Evolutionary conservation across 2,113 vertebrate genomes (phyloP).

Genomic region (Myotis lucifugus): DNA sequence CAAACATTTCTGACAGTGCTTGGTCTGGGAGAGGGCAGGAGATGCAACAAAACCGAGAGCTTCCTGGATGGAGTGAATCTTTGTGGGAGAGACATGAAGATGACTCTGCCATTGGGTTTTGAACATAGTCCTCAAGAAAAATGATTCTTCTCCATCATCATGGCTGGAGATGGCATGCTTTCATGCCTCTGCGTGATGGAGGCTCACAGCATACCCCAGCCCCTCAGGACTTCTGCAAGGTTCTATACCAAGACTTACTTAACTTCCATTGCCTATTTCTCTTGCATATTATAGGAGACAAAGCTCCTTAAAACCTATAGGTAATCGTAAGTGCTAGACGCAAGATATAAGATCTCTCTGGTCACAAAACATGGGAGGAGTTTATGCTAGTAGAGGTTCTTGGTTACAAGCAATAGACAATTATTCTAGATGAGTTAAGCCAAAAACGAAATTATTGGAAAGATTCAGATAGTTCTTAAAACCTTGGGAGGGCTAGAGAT

Average conservation of each 20-base stretch:
- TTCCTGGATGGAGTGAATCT: neutral
- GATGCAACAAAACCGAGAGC: neutral
- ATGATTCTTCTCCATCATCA: neutral
- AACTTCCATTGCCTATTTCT: neutral
- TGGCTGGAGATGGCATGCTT: neutral
- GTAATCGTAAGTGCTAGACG: neutral
- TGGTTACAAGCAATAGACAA: neutral
- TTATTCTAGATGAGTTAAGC: neutral
- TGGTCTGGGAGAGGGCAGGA: neutral
- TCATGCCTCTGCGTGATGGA: neutral
- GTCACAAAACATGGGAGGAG: neutral
- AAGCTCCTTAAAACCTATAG: neutral
- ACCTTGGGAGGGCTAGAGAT: neutral
- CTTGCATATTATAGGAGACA: neutral
- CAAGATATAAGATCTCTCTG: neutral
- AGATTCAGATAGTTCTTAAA: neutral
- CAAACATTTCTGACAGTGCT: neutral
- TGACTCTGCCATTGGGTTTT: neutral
- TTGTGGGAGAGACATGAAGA: neutral
- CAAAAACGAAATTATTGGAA: conserved; percentile 20
- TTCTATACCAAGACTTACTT: neutral
- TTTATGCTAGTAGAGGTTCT: neutral
- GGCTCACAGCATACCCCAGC: neutral
- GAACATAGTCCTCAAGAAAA: neutral
- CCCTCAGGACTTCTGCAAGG: neutral